phyloP scores from a whole-genome alignment of 2,797 vertebrate species.

The Centropyge bicolor region DNA sequence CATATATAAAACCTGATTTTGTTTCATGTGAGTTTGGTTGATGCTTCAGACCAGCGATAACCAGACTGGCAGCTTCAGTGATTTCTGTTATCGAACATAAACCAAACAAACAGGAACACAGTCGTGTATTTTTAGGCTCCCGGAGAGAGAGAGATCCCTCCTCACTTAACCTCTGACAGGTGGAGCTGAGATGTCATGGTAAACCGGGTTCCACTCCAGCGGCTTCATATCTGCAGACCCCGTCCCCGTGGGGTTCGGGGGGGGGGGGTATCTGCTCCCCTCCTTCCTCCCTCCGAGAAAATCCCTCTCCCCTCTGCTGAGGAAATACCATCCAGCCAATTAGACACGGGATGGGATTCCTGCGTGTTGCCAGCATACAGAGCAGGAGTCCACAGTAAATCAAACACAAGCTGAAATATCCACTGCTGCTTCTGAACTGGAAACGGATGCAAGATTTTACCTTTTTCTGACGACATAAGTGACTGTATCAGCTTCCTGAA shows the following conservation, averaged over 20 bases:
- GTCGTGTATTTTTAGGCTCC: slow-evolving; percentile 61
- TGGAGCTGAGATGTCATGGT: slow-evolving; percentile 44
- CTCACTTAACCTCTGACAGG: slow-evolving; percentile 53
- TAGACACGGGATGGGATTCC: slow-evolving; percentile 68
- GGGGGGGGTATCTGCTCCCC: slow-evolving; percentile 41
- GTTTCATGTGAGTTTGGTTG: too few species aligned
- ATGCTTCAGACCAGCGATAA: too few species aligned
- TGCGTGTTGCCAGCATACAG: slow-evolving; percentile 38
- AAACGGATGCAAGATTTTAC: background rate
- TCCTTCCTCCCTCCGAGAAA: slow-evolving; percentile 3
- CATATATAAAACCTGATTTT: background rate
- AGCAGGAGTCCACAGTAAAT: slow-evolving; percentile 40
- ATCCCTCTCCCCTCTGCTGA: slow-evolving; percentile 56
- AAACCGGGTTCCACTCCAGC: slow-evolving; percentile 41
- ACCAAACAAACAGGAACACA: slow-evolving; percentile 55
- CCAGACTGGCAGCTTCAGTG: background rate
- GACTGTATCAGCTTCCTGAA: slow-evolving; percentile 8
- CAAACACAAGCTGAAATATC: slow-evolving; percentile 31
- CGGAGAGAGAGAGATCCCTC: slow-evolving; percentile 9
- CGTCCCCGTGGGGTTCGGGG: slow-evolving; percentile 31
- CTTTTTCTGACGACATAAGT: background rate
- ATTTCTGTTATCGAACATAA: slow-evolving; percentile 30
- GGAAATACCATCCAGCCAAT: slow-evolving; percentile 78
- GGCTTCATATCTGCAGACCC: slow-evolving; percentile 36
- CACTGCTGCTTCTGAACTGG: slow-evolving; percentile 11